Base-by-base conservation (phyloP, 2,888 invertebrate genomes). In the Acronicta psi region DNA sequence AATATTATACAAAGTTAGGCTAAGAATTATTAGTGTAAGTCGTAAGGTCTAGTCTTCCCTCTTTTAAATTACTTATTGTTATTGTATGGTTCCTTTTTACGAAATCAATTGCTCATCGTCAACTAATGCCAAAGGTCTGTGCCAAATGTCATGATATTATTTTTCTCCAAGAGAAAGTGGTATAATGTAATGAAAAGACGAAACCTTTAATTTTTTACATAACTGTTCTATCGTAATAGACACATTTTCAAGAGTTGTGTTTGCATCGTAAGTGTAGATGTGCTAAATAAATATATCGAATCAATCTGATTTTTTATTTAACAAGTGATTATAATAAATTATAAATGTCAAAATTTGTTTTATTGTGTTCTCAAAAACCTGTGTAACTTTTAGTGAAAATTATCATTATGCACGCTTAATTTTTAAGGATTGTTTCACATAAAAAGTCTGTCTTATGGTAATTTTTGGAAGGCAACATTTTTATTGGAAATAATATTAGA, bases 201-300 rank as follows among this genome's bases (percentile, higher is more conserved):
- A 34, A 18, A 17, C 14, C 14, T 11, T 25, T 25, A 10, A 25
- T 25, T 25, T 10, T 3, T 25, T 25, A 25, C 25, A 25, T 25
- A 29, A 3, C 11, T 29, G 11, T 11, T 29, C 3, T 49, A 49
- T 57, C 60, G 20, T 56, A 61, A 43, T 44, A 20, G 53, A 66
- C 42, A 45, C 25, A 52, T 57, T 63, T 71, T 57, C 43, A 61
- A 64, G 54, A 69, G 42, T 54, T 64, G 64, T 69, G 61, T 74
- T 58, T 63, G 53, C 60, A 60, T 62, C 34, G 47, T 59, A 71
- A 57, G 56, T 79, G 77, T 79, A 75, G 65, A 73, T 77, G 80
- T 82, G 67, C 67, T 68, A 64, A 82, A 77, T 80, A 79, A 79
- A 82, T 75, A 68, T 66, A 62, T 70, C 59, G 53, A 69, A 60